Percentiles rank a stretch among this genome's conserved stretches.
phyloP scores from a whole-genome alignment of 1,140 invertebrate species.

The Drosophila ohnishii region DNA sequence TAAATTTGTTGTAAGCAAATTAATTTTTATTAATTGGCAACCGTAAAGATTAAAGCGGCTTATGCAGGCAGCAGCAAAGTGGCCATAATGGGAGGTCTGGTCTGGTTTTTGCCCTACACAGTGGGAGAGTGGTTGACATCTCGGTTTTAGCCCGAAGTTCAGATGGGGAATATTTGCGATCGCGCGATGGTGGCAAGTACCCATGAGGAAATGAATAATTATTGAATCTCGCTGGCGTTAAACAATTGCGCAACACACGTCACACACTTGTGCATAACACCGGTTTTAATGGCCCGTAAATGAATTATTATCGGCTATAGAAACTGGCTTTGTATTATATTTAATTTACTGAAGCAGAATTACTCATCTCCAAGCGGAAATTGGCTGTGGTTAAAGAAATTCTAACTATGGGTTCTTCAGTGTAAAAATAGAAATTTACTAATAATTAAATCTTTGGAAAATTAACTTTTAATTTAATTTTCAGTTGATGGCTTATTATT shows the following conservation, averaged over 20 bases:
- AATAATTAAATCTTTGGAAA: background rate
- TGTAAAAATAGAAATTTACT: background rate
- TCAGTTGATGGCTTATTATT: too few relatives aligned
- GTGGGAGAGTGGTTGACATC: slow-evolving; percentile 15
- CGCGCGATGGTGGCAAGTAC: slow-evolving; percentile 1
- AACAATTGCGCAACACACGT: slow-evolving; percentile 52
- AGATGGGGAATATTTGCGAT: slow-evolving; percentile 9
- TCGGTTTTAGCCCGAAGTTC: slow-evolving; percentile 34
- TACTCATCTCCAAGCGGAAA: slow-evolving; percentile 33
- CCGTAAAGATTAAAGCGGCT: slow-evolving; percentile 45
- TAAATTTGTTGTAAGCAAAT: slow-evolving; percentile 61
- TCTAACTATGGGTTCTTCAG: background rate
- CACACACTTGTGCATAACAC: slow-evolving; percentile 59
- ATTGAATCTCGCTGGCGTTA: slow-evolving; percentile 53
- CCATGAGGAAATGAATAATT: slow-evolving; percentile 51
- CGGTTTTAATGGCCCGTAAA: slow-evolving; percentile 41
- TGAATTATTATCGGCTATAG: slow-evolving; percentile 32
- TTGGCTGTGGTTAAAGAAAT: background rate
- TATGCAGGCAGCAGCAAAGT: slow-evolving; percentile 13
- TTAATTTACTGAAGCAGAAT: slow-evolving; percentile 16
- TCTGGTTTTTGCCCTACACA: slow-evolving; percentile 24
- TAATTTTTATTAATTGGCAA: slow-evolving; percentile 63
- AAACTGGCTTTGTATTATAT: slow-evolving; percentile 27
- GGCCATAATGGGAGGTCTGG: slow-evolving; percentile 30
- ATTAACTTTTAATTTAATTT: too few relatives aligned